Conservation (phyloP, 2,797 vertebrate genomes). For the Sebastes taczanowskii region DNA sequence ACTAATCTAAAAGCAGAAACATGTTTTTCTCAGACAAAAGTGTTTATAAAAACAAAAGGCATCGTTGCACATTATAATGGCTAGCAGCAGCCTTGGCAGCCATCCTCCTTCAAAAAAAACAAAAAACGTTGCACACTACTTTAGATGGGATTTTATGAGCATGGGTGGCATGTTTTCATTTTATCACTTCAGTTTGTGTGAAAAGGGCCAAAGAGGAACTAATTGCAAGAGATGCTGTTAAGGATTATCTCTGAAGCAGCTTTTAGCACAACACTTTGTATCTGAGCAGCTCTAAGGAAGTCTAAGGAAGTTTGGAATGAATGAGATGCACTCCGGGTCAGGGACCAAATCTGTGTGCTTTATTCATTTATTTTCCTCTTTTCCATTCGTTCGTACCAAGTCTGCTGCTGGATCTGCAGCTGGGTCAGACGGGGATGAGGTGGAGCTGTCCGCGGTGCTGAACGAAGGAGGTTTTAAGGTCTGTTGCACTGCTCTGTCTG, state of each 20-base stretch:
- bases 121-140: not conserved
- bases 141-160: not conserved
- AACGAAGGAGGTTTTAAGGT: not conserved
- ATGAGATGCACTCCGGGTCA: not conserved
- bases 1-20: not conserved
- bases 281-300: not conserved
- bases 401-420: conserved; percentile 31
- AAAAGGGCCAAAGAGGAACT: not conserved
- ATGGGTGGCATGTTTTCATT: not conserved
- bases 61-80: not conserved
- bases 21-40: not conserved
- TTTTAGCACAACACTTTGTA: not conserved
- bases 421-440: not conserved
- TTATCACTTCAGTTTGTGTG: not conserved
- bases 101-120: not conserved
- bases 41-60: not conserved
- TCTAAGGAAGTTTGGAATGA: not conserved
- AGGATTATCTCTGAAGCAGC: not conserved
- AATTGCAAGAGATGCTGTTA: not conserved
- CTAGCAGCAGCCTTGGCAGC: not conserved
- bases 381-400: not conserved
- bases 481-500: not conserved
- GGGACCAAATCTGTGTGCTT: not conserved
- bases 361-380: not conserved
- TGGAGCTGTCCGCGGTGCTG: conserved; percentile 52